Percentiles rank a stretch among this genome's conserved stretches.
Conservation (phyloP, 2,797 vertebrate species). For the Myotis daubentonii region DNA sequence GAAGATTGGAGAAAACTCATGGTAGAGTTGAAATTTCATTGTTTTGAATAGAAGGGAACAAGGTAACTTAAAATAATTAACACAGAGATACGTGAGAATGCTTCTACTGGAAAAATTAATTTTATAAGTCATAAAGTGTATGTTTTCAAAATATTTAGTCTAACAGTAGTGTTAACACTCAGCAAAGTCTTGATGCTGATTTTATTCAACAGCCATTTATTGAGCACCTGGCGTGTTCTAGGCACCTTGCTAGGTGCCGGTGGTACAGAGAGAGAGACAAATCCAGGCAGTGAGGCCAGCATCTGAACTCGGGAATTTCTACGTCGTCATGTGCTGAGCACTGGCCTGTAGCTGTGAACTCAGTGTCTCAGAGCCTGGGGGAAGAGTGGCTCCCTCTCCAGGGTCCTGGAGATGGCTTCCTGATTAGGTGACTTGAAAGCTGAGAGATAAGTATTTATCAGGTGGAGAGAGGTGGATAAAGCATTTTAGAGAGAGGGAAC, state of each 20-base stretch:
- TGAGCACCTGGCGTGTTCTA: background rate
- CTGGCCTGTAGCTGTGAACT: background rate
- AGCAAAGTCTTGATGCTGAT: background rate
- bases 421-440: conserved; percentile 29
- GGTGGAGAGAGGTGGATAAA: background rate
- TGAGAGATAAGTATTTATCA: conserved; percentile 5
- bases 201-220: background rate
- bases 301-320: fast-evolving
- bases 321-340: background rate
- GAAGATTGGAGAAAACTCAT: background rate
- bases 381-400: background rate
- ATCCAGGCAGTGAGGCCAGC: background rate
- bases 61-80: conserved; percentile 14
- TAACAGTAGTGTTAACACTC: background rate
- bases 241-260: background rate
- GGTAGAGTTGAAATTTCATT: background rate
- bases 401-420: conserved; percentile 10
- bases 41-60: conserved; percentile 1
- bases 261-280: background rate
- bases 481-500: background rate
- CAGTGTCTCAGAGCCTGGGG: background rate
- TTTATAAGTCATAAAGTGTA: background rate
- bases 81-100: background rate
- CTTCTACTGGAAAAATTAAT: conserved; percentile 4
- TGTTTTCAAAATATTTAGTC: conserved; percentile 40